These are phyloP conservation scores for Merodon equestris DNA, from an alignment of 2,888 invertebrate genomes.

Conservation along the genomic window DNA sequence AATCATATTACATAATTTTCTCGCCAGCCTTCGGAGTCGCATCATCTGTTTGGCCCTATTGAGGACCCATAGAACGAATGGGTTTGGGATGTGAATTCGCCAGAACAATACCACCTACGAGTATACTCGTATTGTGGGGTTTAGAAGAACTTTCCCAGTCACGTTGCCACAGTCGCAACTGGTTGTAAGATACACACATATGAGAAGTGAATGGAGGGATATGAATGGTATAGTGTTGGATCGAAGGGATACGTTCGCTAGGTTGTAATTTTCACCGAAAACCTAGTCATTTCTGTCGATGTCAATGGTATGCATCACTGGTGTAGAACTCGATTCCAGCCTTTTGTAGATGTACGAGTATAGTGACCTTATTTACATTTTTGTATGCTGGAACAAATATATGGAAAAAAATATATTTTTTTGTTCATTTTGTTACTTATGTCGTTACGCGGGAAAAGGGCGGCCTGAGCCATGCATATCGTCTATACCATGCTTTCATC, in stretches of 20 bases:
- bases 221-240: too few relatives aligned
- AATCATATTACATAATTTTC: constrained; percentile 23
- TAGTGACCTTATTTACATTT: background rate
- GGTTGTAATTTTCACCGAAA: background rate
- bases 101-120: background rate
- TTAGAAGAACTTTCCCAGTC: constrained; percentile 3
- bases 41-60: too few relatives aligned
- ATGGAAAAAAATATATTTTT: background rate
- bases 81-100: background rate
- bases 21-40: too few relatives aligned
- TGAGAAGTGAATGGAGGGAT: background rate
- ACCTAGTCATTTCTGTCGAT: background rate
- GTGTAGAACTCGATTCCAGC: background rate
- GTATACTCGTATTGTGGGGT: background rate
- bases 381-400: too few relatives aligned
- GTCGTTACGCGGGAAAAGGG: background rate
- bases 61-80: too few relatives aligned
- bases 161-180: constrained; percentile 5
- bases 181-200: background rate
- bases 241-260: background rate
- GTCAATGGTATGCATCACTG: constrained; percentile 5
- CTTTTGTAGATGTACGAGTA: background rate
- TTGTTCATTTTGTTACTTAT: background rate
- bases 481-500: too few relatives aligned
- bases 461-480: background rate